Percentiles rank a stretch among this genome's conserved stretches.
phyloP scores from a whole-genome alignment of 2,113 vertebrate genomes.

The Thryonomys swinderianus region DNA sequence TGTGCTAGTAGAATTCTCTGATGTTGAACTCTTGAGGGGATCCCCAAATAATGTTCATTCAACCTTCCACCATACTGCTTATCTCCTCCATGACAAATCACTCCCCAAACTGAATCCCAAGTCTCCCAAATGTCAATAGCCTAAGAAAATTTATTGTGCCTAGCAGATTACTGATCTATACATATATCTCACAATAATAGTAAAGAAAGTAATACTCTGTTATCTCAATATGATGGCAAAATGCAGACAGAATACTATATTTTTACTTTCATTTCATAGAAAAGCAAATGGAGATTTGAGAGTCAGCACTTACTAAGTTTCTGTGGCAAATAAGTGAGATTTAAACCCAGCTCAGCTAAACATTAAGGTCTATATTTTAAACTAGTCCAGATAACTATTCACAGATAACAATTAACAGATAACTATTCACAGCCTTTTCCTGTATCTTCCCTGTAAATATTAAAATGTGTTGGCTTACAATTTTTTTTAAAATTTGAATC shows the following conservation, averaged over 20 bases:
- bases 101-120: neutral
- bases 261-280: neutral
- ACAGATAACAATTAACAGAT: neutral
- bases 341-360: conserved; percentile 17
- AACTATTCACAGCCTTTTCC: neutral
- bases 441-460: neutral
- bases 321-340: neutral
- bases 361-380: neutral
- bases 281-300: neutral
- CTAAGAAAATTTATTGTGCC: neutral
- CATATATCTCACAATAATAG: neutral
- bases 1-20: neutral
- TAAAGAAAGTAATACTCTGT: neutral
- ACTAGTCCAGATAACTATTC: neutral
- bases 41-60: neutral
- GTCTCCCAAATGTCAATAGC: neutral
- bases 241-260: neutral
- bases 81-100: neutral
- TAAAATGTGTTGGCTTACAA: neutral
- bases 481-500: too few species aligned
- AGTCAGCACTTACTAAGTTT: neutral
- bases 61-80: neutral
- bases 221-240: neutral
- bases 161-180: neutral
- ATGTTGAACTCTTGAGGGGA: neutral